Base-by-base conservation (phyloP, 1,140 invertebrate species). In the Plectrocnemia conspersa region DNA sequence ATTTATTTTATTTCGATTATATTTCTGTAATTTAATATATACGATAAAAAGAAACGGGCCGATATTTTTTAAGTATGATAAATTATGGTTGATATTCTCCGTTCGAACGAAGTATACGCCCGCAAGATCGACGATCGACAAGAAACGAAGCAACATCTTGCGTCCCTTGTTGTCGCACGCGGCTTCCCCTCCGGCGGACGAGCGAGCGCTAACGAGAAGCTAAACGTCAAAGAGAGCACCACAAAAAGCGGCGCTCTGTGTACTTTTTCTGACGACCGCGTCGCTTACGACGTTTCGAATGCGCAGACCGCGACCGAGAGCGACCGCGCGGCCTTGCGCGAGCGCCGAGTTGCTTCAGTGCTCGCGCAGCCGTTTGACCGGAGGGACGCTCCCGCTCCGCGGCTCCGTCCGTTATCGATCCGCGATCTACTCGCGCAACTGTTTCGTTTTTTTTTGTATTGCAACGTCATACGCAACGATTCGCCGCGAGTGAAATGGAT, bases 131-230 rank as follows among this genome's bases (percentile, higher is more conserved):
- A 47, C 7, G 22, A 10, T 9, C 18, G 41, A 21, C 18, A 11
- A n/a, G 41, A 44, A 10, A 42, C 32, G 52, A 33, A 32, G 27
- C 6, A 24, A 15, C 42, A 15, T 46, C 42, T 36, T 24, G 38
- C 40, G 47, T 49, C 54, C 38, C 27, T 41, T 16, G 18, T 40
- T 56, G 32, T 35, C 24, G 27, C 42, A 18, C 54, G 52, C 41
- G 38, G 48, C 13, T 23, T 18, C 42, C 48, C 48, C 36, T 52
- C 56, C 46, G 18, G 52, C 57, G 48, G 47, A 44, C 42, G 55
- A 16, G 47, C 46, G 55, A 57, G 45, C 56, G 56, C 58, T 59
- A 59, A 59, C 58, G 58, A 59, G 58, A 59, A 55, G 58, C 53
- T 52, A 59, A 59, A 59, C 58, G 58, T 59, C 58, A 56, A 59